A percentile compares a stretch with the other conserved stretches of the same genome.
These are phyloP conservation scores for Acrossocheilus fasciatus DNA, from an alignment of 2,797 vertebrate species.

Conservation along the genomic window DNA sequence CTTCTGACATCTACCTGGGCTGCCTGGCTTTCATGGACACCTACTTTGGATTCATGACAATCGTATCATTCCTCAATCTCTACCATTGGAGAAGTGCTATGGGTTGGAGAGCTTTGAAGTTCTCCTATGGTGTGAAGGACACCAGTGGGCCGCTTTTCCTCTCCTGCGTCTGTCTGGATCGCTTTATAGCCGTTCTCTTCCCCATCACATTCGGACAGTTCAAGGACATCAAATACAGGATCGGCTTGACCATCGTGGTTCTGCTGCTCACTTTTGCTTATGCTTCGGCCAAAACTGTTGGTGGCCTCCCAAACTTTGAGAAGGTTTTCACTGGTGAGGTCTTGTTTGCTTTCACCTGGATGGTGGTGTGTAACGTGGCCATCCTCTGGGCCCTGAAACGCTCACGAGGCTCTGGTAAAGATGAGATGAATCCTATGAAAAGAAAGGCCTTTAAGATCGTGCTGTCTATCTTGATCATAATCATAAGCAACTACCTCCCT, in stretches of 20 bases:
- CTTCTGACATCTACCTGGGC: conserved; percentile 80
- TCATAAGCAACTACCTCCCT: conserved; percentile 79
- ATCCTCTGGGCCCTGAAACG: conserved; percentile 78
- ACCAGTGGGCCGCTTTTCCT: conserved; percentile 80
- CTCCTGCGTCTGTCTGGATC: conserved; percentile 82
- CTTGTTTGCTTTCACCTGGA: conserved; percentile 75
- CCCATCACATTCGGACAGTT: conserved; percentile 75
- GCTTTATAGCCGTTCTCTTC: conserved; percentile 80
- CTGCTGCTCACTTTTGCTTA: conserved; percentile 77
- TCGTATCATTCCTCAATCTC: conserved; percentile 73
- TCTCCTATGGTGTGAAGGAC: conserved; percentile 81
- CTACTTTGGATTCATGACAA: conserved; percentile 77
- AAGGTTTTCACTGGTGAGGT: conserved; percentile 79
- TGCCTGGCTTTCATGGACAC: conserved; percentile 79
- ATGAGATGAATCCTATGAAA: conserved; percentile 84
- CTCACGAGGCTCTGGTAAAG: conserved; percentile 73
- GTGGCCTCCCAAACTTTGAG: conserved; percentile 75
- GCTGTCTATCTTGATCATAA: conserved; percentile 76
- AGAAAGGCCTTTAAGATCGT: conserved; percentile 81
- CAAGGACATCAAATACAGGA: conserved; percentile 74
- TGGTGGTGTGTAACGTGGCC: conserved; percentile 75
- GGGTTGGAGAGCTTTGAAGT: conserved; percentile 70
- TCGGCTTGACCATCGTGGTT: conserved; percentile 69
- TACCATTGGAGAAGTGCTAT: conserved; percentile 73
- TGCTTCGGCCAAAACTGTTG: conserved; percentile 73